A percentile compares a stretch with the other conserved stretches of the same genome.
These are phyloP conservation scores for Xestia ashworthii DNA, from an alignment of 2,888 invertebrate genomes.

Conservation along the genomic window DNA sequence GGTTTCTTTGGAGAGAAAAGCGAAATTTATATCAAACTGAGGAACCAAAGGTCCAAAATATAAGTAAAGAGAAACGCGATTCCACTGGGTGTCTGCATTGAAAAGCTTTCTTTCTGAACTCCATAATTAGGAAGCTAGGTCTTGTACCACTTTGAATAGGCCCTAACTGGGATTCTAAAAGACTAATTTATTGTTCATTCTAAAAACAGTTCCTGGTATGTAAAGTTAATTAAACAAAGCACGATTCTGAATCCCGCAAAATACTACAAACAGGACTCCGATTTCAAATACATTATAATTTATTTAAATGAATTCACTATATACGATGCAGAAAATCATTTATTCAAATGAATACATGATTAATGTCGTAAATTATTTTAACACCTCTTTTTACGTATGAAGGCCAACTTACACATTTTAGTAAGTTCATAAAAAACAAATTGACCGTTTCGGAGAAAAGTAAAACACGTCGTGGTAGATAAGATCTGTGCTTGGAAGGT, in stretches of 20 bases:
- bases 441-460: slow-evolving; percentile 42
- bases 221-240: slow-evolving; percentile 37
- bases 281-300: slow-evolving; percentile 38
- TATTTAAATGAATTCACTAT: slow-evolving; percentile 55
- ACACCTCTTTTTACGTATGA: slow-evolving; percentile 38
- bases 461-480: slow-evolving; percentile 48
- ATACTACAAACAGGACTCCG: not conserved
- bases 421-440: slow-evolving; percentile 53
- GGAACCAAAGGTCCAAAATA: not conserved
- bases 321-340: slow-evolving; percentile 31
- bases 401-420: slow-evolving; percentile 36
- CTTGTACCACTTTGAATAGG: slow-evolving; percentile 1
- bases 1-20: slow-evolving; percentile 32
- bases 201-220: slow-evolving; percentile 9
- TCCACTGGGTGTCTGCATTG: not conserved
- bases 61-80: not conserved
- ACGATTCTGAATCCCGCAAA: slow-evolving; percentile 15
- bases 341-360: slow-evolving; percentile 50
- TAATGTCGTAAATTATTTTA: slow-evolving; percentile 54
- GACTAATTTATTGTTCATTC: slow-evolving; percentile 16
- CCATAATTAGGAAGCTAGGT: not conserved
- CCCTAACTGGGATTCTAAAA: not conserved
- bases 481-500: slow-evolving; percentile 36
- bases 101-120: not conserved
- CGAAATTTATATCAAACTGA: not conserved